Percentiles rank a stretch among this genome's conserved stretches.
These are phyloP conservation scores for Oscheius myriophilus DNA, from an alignment of 2,888 invertebrate species.

Conservation along the genomic window DNA sequence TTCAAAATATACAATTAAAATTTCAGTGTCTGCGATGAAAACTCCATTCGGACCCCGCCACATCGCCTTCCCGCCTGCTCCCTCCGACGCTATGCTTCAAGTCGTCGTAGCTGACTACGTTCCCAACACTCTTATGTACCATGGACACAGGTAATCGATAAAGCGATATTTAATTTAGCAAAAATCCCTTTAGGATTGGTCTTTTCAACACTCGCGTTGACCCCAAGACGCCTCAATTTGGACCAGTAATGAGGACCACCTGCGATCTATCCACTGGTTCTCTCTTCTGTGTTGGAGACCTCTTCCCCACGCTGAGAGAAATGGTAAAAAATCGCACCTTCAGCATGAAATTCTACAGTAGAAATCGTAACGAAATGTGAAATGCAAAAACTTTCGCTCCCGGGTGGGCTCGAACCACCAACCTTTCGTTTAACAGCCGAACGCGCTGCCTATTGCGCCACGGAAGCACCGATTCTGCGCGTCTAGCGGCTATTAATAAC, in stretches of 20 bases:
- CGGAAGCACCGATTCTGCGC: neutral
- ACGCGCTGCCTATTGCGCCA: slow-evolving; percentile 55
- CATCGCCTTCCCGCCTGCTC: slow-evolving; percentile 33
- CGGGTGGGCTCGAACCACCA: slow-evolving; percentile 73
- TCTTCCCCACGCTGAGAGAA: slow-evolving; percentile 65
- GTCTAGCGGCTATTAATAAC: neutral
- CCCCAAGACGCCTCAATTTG: slow-evolving; percentile 67
- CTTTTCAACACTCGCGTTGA: slow-evolving; percentile 68
- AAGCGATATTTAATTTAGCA: neutral
- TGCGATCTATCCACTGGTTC: slow-evolving; percentile 62
- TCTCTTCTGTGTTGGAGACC: slow-evolving; percentile 67
- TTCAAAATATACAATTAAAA: neutral
- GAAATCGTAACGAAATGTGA: too few species aligned
- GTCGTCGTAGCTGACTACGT: slow-evolving; percentile 67
- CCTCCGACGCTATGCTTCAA: slow-evolving; percentile 44
- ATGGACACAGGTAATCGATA: slow-evolving; percentile 56
- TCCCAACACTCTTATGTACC: slow-evolving; percentile 66
- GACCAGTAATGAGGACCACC: slow-evolving; percentile 68
- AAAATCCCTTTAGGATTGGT: slow-evolving; percentile 45
- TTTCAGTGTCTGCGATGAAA: neutral
- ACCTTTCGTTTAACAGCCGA: slow-evolving; percentile 71
- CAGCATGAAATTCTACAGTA: too few species aligned
- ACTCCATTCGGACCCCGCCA: slow-evolving; percentile 56
- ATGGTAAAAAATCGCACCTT: slow-evolving; percentile 36
- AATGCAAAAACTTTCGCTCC: slow-evolving; percentile 74